A percentile compares a stretch with the other conserved stretches of the same genome.
These are phyloP conservation scores for Phyllopteryx taeniolatus DNA, from an alignment of 2,113 vertebrate species.

Conservation along the genomic window DNA sequence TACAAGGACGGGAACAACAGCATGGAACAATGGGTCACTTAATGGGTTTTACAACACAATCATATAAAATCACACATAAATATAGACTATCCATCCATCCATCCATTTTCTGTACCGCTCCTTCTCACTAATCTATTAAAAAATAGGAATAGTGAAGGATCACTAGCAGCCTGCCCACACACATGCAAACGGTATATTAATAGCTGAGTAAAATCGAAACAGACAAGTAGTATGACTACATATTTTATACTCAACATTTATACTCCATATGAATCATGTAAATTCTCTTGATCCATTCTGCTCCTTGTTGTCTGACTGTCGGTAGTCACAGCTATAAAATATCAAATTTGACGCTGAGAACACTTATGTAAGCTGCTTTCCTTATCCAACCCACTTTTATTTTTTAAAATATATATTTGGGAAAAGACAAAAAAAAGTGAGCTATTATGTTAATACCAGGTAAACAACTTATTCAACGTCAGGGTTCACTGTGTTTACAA, in stretches of 20 bases:
- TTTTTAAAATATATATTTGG: conserved; percentile 33
- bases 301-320: conserved; percentile 5
- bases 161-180: background rate
- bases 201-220: background rate
- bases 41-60: background rate
- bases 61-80: background rate
- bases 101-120: too few relatives aligned
- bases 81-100: too few relatives aligned
- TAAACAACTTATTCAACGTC: conserved; percentile 29
- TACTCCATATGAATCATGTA: conserved; percentile 16
- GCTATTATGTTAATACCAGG: background rate
- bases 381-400: conserved; percentile 29
- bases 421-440: conserved; percentile 20
- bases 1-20: background rate
- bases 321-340: conserved; percentile 20
- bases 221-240: too few relatives aligned
- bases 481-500: background rate
- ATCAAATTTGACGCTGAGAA: conserved; percentile 30
- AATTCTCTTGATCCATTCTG: conserved; percentile 11
- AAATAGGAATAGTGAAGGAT: conserved; percentile 7
- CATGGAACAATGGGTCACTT: background rate
- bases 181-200: background rate
- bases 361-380: conserved; percentile 19
- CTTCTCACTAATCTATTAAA: background rate
- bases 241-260: background rate